Evolutionary conservation across 2,888 invertebrate genomes (phyloP).

Genomic region (Corythucha ciliata): DNA sequence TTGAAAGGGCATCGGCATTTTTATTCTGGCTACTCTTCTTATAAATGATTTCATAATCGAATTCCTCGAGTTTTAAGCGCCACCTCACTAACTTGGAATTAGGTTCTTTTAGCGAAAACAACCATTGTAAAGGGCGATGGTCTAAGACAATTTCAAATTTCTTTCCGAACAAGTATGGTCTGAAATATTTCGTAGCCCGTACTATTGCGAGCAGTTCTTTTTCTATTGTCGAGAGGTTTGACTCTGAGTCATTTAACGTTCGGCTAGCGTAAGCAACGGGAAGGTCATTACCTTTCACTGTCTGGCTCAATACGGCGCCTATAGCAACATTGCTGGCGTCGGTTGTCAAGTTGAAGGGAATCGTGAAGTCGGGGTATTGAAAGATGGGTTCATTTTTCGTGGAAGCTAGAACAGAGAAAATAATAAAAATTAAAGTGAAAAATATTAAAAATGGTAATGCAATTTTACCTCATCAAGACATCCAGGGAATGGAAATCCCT

Average conservation of each 20-base stretch:
- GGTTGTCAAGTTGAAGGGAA: conserved; percentile 37
- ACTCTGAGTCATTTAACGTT: conserved; percentile 35
- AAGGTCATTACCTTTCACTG: conserved; percentile 32
- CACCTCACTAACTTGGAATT: conserved; percentile 10
- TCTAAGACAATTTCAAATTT: neutral
- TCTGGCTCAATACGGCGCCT: conserved; percentile 26
- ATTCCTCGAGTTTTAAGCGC: conserved; percentile 1
- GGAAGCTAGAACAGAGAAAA: too few species aligned
- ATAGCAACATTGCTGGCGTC: conserved; percentile 36
- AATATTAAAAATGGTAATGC: too few species aligned
- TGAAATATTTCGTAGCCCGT: conserved; percentile 5
- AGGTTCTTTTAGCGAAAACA: conserved; percentile 14
- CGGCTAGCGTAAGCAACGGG: conserved; percentile 40
- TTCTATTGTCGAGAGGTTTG: neutral
- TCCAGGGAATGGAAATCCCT: too few species aligned
- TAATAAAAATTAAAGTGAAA: too few species aligned
- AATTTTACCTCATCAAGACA: too few species aligned
- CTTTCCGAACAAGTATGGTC: neutral
- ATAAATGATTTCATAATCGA: conserved; percentile 37
- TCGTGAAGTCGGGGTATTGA: conserved; percentile 37
- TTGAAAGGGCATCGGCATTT: conserved; percentile 37
- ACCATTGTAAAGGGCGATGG: conserved; percentile 15
- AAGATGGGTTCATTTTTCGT: conserved; percentile 25
- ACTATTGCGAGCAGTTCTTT: conserved; percentile 3
- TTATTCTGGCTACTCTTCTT: conserved; percentile 36